Evolutionary conservation across 2,113 vertebrate genomes (phyloP), one percentile per base, ranked within the genome.

Genomic region (Sturnus vulgaris): DNA sequence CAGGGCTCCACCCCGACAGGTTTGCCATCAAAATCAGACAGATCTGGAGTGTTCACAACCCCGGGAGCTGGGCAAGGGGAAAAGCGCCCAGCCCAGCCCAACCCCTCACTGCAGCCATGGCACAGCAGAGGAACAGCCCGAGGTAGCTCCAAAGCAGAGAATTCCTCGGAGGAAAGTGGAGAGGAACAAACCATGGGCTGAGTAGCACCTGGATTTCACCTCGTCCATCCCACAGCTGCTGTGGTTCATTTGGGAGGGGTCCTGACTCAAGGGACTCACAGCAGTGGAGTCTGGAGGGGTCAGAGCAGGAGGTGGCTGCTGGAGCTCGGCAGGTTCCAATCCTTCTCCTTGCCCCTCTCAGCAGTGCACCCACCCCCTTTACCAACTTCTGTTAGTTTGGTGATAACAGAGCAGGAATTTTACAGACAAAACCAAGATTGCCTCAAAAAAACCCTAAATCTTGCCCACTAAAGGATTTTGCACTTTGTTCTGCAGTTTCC

Each of bases 251-350:
- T 40, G 64, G 53, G 75, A 71, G 53, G 31, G 28, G 8, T 47
- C 71, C 75, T 8, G 33, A 1, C 49, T 11, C 31, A 1, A 9
- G 60, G 72, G 57, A 7, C 40, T 57, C 63, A 1, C 3, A 1
- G 50, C 0, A 0, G 31, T 52, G 69, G 50, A 16, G 24, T 10
- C 1, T 1, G 16, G 31, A 17, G 1, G 4, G 52, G 4, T 25
- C 79, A 47, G 40, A 19, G 60, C 15, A 39, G 33, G 1, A 12
- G 20, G 10, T 35, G 72, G 24, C 49, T 79, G 31, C 10, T 12
- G 9, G 21, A n/a, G 28, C 14, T 52, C 6, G 24, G 44, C 46
- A 64, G 28, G 9, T 65, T 10, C 73, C 82, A 61, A 2, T 39
- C 56, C 31, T 83, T 12, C 30, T 53, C 21, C 65, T 68, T 25